These are phyloP conservation scores for Tipula helvola DNA, from an alignment of 2,888 invertebrate genomes.

Conservation along the genomic window DNA sequence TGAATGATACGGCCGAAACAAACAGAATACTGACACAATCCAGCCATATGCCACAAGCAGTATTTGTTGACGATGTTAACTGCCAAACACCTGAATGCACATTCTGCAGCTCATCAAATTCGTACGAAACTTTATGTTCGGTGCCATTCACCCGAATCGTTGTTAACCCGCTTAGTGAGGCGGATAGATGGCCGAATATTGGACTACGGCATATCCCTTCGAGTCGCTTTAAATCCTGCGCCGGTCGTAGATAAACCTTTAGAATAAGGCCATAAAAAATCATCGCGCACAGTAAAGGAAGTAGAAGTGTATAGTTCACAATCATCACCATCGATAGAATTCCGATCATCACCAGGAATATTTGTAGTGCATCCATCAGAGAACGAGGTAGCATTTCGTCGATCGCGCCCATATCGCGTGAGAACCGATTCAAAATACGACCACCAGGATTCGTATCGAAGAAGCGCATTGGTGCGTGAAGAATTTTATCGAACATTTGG, in stretches of 20 bases:
- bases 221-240: slow-evolving; percentile 60
- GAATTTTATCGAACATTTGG: slow-evolving; percentile 68
- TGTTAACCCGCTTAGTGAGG: slow-evolving; percentile 71
- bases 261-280: slow-evolving; percentile 50
- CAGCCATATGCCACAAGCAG: slow-evolving; percentile 60
- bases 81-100: slow-evolving; percentile 35
- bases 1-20: slow-evolving; percentile 48
- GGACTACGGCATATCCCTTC: slow-evolving; percentile 75
- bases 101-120: slow-evolving; percentile 62
- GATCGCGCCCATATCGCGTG: slow-evolving; percentile 56
- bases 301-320: slow-evolving; percentile 53
- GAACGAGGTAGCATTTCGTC: slow-evolving; percentile 43
- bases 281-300: slow-evolving; percentile 52
- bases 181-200: slow-evolving; percentile 82
- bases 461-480: slow-evolving; percentile 68
- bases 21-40: slow-evolving; percentile 59
- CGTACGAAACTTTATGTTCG: slow-evolving; percentile 53
- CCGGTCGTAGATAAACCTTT: slow-evolving; percentile 55
- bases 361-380: slow-evolving; percentile 42
- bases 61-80: slow-evolving; percentile 29
- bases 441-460: slow-evolving; percentile 78
- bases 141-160: slow-evolving; percentile 73
- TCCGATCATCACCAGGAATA: slow-evolving; percentile 52
- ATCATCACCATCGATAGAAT: slow-evolving; percentile 58
- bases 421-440: slow-evolving; percentile 59